These are phyloP conservation scores for Agrotis exclamationis DNA, from an alignment of 2,888 invertebrate species.

Conservation along the genomic window DNA sequence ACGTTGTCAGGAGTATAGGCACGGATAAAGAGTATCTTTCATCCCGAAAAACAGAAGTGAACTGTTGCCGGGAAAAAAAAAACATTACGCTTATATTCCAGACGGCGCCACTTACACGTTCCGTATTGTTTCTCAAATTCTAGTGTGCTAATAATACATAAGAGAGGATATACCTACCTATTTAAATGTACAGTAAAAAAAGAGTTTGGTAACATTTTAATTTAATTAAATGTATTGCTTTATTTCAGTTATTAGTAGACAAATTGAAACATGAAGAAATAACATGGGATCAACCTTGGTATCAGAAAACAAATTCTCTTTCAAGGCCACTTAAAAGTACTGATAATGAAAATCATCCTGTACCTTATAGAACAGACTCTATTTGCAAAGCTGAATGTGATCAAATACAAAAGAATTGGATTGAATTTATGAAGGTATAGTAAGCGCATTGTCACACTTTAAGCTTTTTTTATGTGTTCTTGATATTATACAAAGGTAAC, in stretches of 20 bases:
- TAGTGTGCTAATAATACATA: neutral
- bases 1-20: no score
- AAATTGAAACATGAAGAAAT: conserved; percentile 70
- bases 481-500: no score
- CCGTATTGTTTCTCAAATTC: no score
- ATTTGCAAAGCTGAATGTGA: conserved; percentile 79
- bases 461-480: no score
- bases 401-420: conserved; percentile 79
- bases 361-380: conserved; percentile 72
- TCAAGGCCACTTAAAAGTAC: conserved; percentile 70
- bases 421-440: conserved; percentile 77
- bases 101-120: no score
- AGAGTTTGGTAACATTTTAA: neutral
- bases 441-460: neutral
- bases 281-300: conserved; percentile 85
- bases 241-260: conserved; percentile 73
- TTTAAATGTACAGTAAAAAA: neutral
- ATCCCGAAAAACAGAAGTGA: no score
- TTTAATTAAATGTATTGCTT: conserved; percentile 6
- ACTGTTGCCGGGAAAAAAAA: no score
- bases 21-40: no score
- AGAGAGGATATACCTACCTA: neutral
- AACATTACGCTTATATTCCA: no score
- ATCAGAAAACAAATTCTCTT: conserved; percentile 74
- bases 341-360: conserved; percentile 48